A percentile compares a stretch with the other conserved stretches of the same genome.
Conservation (phyloP, 2,797 vertebrate species). For the Lagothrix lagotricha region DNA sequence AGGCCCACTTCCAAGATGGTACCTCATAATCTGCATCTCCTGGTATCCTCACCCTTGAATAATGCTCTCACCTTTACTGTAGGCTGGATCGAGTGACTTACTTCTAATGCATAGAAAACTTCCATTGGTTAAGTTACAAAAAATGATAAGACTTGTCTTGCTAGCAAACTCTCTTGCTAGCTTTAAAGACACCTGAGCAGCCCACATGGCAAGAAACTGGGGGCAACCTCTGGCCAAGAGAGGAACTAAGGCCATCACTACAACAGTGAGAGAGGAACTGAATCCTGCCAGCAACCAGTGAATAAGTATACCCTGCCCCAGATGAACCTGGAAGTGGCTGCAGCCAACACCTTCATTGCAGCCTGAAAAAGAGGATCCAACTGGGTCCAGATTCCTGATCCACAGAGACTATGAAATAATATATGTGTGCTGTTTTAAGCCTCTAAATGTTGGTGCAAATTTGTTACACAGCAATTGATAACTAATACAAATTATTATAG, state of each 20-base stretch:
- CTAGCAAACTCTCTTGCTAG: neutral
- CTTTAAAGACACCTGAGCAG: neutral
- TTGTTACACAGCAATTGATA: neutral
- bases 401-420: neutral
- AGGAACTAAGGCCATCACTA: neutral
- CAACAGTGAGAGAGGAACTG: neutral
- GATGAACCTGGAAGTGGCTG: neutral
- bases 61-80: neutral
- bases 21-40: neutral
- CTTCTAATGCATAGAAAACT: neutral
- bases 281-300: neutral
- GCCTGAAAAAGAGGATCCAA: neutral
- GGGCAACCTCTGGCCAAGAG: neutral
- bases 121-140: neutral
- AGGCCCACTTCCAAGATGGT: neutral
- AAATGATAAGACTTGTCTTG: neutral
- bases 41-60: neutral
- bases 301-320: neutral
- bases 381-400: neutral
- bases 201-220: neutral
- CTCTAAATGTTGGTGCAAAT: neutral
- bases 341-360: neutral
- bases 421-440: neutral
- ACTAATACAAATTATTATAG: neutral
- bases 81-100: neutral